Percentiles rank a stretch among this genome's conserved stretches.
phyloP scores from a whole-genome alignment of 2,888 invertebrate genomes.

The Maniola hyperantus region DNA sequence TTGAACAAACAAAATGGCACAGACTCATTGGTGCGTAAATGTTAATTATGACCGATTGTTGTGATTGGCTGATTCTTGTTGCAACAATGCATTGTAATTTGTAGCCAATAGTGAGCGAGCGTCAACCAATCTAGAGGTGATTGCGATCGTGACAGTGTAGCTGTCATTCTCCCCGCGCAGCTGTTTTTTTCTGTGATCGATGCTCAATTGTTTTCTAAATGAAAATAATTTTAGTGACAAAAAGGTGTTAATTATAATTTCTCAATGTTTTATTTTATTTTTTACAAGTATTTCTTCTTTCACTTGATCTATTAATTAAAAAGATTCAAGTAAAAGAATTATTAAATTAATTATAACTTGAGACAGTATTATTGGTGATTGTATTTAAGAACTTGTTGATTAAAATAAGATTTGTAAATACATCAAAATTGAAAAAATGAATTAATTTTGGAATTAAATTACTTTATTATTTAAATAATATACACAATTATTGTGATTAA shows the following conservation, averaged over 20 bases:
- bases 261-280: background rate
- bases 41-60: too few species aligned
- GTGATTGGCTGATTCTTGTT: too few species aligned
- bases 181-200: too few species aligned
- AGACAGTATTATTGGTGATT: constrained; percentile 7
- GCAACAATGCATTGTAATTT: too few species aligned
- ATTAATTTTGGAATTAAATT: background rate
- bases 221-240: background rate
- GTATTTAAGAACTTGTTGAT: background rate
- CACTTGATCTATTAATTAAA: background rate
- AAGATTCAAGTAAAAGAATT: background rate
- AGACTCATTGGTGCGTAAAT: too few species aligned
- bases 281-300: background rate
- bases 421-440: background rate
- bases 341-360: background rate
- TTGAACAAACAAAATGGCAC: too few species aligned
- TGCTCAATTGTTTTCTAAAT: background rate
- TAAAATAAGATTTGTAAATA: background rate
- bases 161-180: too few species aligned
- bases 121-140: too few species aligned
- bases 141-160: too few species aligned
- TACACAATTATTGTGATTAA: too few species aligned
- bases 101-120: too few species aligned
- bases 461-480: background rate
- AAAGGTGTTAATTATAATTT: background rate